Evolutionary conservation across 2,888 invertebrate species (phyloP).

Genomic region (Doris montereyensis): DNA sequence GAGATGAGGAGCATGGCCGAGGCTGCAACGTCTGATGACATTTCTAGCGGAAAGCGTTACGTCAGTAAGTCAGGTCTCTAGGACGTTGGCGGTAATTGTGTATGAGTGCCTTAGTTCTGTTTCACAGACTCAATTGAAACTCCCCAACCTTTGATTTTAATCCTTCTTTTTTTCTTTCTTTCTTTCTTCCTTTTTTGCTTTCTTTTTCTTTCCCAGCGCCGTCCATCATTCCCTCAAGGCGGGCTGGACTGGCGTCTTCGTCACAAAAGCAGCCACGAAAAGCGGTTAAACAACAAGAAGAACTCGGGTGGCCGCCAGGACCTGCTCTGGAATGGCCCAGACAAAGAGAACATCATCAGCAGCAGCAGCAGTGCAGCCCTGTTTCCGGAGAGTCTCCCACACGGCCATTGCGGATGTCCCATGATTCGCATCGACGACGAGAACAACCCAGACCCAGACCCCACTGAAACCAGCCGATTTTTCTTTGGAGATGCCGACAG

Average conservation of each 20-base stretch:
- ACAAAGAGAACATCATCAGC: not conserved
- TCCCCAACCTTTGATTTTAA: too few relatives aligned
- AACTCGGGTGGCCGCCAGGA: not conserved
- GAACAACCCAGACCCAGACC: not conserved
- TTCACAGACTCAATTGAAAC: too few relatives aligned
- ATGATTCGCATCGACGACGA: not conserved
- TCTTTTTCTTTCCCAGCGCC: slow-evolving; percentile 15
- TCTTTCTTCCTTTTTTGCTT: not conserved
- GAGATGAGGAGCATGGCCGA: too few relatives aligned
- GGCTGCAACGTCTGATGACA: too few relatives aligned
- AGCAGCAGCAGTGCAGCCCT: not conserved
- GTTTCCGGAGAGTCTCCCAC: slow-evolving; percentile 1
- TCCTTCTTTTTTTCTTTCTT: slow-evolving; percentile 1
- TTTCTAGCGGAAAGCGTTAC: too few relatives aligned
- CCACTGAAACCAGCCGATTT: too few relatives aligned
- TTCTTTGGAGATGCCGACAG: too few relatives aligned
- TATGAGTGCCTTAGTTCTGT: too few relatives aligned
- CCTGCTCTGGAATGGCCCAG: not conserved
- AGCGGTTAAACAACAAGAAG: too few relatives aligned
- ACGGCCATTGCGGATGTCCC: slow-evolving; percentile 7
- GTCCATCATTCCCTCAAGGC: slow-evolving; percentile 39
- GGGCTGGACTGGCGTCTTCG: slow-evolving; percentile 36
- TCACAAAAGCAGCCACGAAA: not conserved
- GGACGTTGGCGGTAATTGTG: too few relatives aligned
- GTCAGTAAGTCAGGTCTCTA: too few relatives aligned